Base-by-base conservation (phyloP, 2,797 vertebrate species). In the Mormyrops attenuatus region DNA sequence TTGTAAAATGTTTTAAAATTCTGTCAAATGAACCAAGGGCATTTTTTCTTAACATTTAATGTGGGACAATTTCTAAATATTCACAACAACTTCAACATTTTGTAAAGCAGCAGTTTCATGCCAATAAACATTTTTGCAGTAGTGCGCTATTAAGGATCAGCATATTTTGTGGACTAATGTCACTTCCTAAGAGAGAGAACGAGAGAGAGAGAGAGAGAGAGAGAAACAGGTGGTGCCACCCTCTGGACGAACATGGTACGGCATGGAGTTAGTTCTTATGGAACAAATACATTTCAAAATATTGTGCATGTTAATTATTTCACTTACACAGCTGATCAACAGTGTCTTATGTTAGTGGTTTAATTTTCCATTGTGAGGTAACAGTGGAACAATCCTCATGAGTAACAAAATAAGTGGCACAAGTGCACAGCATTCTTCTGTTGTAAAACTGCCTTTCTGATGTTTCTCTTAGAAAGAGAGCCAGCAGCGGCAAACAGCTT, bases 391-490 rank as follows among this genome's bases (percentile, higher is more conserved):
- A 44, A 80, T 44, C 15, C 73, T n/a, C 73, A 26, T 17, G 30
- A 73, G 20, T n/a, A 85, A 85, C 8, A 30, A 26, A 85, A 85
- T 47, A 15, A 50, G 1, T 5, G 8, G 44, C 8, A n/a, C 17
- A 50, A 26, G 8, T 2, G 7, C 22, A 34, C 8, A 15, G 22
- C 44, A n/a, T 30, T 85, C 49, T 52, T 49, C n/a, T 87, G 52
- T 38, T n/a, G 34, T 55, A 57, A 38, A 34, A 38, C 49, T 38
- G 85, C 26, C 49, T 20, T 41, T 87, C 47, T 91, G 88, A 84
- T 89, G 63, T 91, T 82, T 90, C 41, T 88, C 88, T 91, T 49
- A 22, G 30, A 89, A 85, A 17, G 30, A 50, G 88, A 63, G 89
- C 88, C 87, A 89, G 84, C 11, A 55, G 88, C 49, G 53, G 89